Evolutionary conservation across 2,113 vertebrate genomes (phyloP).

Genomic region (Boleophthalmus pectinirostris): DNA sequence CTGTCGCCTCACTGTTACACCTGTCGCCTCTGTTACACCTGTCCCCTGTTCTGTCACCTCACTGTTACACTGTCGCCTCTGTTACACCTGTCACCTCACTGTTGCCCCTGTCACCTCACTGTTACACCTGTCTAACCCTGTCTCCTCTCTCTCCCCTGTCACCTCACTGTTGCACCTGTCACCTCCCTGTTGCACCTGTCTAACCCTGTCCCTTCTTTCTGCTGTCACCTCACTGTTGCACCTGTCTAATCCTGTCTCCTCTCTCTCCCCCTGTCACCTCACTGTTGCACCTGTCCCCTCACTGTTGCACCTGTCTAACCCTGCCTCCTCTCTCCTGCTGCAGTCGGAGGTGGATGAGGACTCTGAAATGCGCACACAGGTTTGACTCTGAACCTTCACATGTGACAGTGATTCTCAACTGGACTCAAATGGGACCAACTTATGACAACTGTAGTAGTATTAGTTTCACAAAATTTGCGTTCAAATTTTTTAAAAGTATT

Average conservation of each 20-base stretch:
- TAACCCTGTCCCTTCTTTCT: no score
- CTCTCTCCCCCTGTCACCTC: neutral
- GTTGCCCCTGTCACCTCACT: neutral
- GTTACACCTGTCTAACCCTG: neutral
- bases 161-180: no score
- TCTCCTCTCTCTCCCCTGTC: no score
- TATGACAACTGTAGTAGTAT: no score
- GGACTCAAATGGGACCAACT: neutral
- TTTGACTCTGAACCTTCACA: conserved; percentile 51
- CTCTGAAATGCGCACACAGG: conserved; percentile 80
- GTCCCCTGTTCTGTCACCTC: neutral
- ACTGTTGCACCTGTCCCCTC: no score
- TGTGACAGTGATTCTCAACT: conserved; percentile 1
- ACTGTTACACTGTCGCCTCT: no score
- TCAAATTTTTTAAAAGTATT: no score
- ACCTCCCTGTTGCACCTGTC: neutral
- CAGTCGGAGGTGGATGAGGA: conserved; percentile 97
- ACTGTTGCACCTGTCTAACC: conserved; percentile 32
- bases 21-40: no score
- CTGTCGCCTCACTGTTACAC: neutral
- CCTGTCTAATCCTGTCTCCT: no score
- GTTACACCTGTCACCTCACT: neutral
- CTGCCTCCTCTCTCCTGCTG: conserved; percentile 67
- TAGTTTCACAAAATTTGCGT: no score
- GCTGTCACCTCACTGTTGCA: neutral